Base-by-base conservation (phyloP, 2,888 invertebrate genomes). In the Ryuthela nishihirai region DNA sequence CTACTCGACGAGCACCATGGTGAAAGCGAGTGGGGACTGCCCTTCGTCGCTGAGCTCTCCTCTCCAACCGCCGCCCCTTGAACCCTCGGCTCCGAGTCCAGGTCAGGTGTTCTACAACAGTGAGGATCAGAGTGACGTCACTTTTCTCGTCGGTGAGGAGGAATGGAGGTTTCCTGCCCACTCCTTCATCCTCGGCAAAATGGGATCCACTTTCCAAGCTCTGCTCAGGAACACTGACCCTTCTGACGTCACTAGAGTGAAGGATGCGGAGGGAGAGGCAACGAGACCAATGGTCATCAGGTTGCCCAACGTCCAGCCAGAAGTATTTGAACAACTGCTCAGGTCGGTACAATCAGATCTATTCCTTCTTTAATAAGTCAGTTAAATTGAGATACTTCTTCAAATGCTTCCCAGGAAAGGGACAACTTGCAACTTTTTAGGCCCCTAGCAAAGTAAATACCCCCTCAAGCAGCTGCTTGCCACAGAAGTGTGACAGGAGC, bases 91-190 rank as follows among this genome's bases (percentile, higher is more conserved):
- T 18, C 67, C 67, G 4, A 64, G 63, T 60, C 61, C 64, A 3
- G 67, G 67, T n/a, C 48, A 55, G 4, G 25, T 65, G 15, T 54
- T 67, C 25, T 67, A 63, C 29, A 66, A 67, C 41, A 61, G 58
- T 43, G 70, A 69, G 58, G 65, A 67, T 17, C 79, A 79, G 63
- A 80, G 81, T 65, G 83, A 83, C 72, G 79, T 83, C 60, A 77
- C 78, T 34, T 82, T 83, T 70, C 77, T 83, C 68, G 85, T 82
- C 29, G 84, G 85, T 17, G 49, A 59, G 10, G 68, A 69, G 10
- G 82, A 47, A 17, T 84, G 83, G 81, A 78, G 83, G 53, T 81
- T 84, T 70, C 83, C 83, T n/a, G 83, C 83, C 9, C 83, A 84
- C 68, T 78, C 82, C 5, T 78, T 80, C 40, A 79, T 83, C 36